Evolutionary conservation across 2,797 vertebrate genomes (phyloP).

Genomic region (Acanthurus lineatus): DNA sequence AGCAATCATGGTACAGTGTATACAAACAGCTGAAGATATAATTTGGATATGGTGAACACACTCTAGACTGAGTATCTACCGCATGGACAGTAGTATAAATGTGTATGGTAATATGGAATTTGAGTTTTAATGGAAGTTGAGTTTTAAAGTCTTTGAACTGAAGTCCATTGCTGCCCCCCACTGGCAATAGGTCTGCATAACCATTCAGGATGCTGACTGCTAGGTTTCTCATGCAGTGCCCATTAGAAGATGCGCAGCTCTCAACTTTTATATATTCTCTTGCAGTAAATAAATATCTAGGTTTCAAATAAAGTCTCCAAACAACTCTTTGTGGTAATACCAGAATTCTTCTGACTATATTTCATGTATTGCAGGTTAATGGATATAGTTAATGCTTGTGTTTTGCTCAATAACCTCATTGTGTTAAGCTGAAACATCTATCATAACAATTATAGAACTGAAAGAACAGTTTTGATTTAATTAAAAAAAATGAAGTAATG

Average conservation of each 20-base stretch:
- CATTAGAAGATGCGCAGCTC: neutral
- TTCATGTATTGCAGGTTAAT: neutral
- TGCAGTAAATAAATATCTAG: neutral
- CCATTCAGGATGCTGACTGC: neutral
- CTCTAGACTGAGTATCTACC: too few relatives aligned
- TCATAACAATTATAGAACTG: neutral
- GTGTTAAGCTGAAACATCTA: neutral
- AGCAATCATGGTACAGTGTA: neutral
- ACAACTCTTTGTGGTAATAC: neutral
- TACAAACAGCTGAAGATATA: neutral
- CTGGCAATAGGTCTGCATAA: slow-evolving; percentile 1
- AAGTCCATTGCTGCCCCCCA: slow-evolving; percentile 9
- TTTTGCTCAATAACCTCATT: neutral
- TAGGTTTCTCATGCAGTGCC: neutral
- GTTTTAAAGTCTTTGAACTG: neutral
- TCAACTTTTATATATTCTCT: neutral
- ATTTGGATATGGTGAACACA: neutral
- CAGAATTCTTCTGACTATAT: neutral
- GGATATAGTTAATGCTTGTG: neutral
- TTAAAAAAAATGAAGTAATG: neutral
- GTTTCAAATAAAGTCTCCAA: neutral
- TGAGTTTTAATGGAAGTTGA: neutral
- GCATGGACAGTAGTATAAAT: neutral
- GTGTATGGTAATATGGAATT: neutral
- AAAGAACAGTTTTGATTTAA: neutral